Evolutionary conservation across 1,140 invertebrate species (phyloP).

Genomic region (Zaprionus kolodkinae): DNA sequence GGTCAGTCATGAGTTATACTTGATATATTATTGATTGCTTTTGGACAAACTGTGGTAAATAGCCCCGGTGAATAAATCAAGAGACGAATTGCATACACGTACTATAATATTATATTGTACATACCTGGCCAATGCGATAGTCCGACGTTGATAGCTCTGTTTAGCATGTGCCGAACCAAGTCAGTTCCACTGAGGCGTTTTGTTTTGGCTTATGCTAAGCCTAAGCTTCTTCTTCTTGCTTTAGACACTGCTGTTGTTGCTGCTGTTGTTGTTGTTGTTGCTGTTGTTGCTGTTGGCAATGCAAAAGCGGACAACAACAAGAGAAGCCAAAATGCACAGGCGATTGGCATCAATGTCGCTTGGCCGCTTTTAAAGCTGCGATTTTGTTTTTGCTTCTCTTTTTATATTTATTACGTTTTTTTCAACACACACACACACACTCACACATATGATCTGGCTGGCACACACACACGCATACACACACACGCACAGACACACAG

Average conservation of each 20-base stretch:
- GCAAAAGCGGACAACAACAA: constrained; percentile 48
- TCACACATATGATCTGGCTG: constrained; percentile 24
- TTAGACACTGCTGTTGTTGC: constrained; percentile 28
- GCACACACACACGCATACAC: constrained; percentile 19
- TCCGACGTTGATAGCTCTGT: constrained; percentile 68
- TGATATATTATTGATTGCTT: constrained; percentile 50
- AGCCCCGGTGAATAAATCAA: constrained; percentile 62
- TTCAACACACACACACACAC: constrained; percentile 29
- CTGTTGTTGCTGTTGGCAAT: constrained; percentile 20
- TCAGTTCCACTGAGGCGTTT: constrained; percentile 74
- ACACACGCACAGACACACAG: constrained; percentile 30
- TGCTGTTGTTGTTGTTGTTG: constrained; percentile 18
- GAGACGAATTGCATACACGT: constrained; percentile 63
- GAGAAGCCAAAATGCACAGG: constrained; percentile 56
- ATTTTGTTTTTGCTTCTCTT: constrained; percentile 16
- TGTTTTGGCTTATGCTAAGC: constrained; percentile 41
- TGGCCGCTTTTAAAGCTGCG: constrained; percentile 69
- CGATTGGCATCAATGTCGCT: constrained; percentile 79
- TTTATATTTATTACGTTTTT: constrained; percentile 49
- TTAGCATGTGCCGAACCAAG: constrained; percentile 43
- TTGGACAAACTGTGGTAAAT: constrained; percentile 32
- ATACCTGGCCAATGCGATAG: constrained; percentile 51
- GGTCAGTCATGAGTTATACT: constrained; percentile 17
- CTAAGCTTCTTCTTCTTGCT: constrained; percentile 13
- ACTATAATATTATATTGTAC: constrained; percentile 21